Percentiles rank a stretch among this genome's conserved stretches.
Evolutionary conservation across 2,113 vertebrate genomes (phyloP).

Genomic region (Hiodon alosoides): DNA sequence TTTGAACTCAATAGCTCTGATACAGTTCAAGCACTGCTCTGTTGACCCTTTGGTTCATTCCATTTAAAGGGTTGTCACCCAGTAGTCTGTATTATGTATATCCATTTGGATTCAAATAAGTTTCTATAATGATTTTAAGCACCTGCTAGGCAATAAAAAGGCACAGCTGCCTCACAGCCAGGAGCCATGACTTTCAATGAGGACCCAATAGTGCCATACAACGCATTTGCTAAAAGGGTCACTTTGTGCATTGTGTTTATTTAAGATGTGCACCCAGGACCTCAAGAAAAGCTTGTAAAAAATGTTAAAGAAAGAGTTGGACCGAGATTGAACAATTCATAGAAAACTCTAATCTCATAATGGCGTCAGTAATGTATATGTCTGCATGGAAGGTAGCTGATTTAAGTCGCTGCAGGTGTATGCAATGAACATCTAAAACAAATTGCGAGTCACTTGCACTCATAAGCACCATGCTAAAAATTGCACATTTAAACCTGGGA

Average conservation of each 20-base stretch:
- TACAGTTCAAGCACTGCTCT: background rate
- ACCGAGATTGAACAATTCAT: no score
- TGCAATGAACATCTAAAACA: no score
- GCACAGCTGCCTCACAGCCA: background rate
- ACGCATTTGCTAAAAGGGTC: conserved; percentile 1
- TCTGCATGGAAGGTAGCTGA: no score
- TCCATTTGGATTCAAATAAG: background rate
- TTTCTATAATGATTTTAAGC: background rate
- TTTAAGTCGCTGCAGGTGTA: no score
- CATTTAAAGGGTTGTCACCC: background rate
- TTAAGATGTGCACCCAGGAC: background rate
- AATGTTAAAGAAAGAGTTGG: no score
- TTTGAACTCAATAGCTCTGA: background rate
- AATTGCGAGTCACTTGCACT: no score
- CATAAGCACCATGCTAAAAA: no score
- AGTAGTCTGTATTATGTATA: conserved; percentile 1
- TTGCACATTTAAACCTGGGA: no score
- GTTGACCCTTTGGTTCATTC: conserved; percentile 2
- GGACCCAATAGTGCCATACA: background rate
- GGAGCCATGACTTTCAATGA: background rate
- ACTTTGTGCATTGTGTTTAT: background rate
- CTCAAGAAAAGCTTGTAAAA: background rate
- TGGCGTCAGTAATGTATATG: no score
- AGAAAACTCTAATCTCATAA: no score
- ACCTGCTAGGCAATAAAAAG: background rate